A percentile compares a stretch with the other conserved stretches of the same genome.
Conservation (phyloP, 1,140 invertebrate genomes). For the Calephelis nemesis region DNA sequence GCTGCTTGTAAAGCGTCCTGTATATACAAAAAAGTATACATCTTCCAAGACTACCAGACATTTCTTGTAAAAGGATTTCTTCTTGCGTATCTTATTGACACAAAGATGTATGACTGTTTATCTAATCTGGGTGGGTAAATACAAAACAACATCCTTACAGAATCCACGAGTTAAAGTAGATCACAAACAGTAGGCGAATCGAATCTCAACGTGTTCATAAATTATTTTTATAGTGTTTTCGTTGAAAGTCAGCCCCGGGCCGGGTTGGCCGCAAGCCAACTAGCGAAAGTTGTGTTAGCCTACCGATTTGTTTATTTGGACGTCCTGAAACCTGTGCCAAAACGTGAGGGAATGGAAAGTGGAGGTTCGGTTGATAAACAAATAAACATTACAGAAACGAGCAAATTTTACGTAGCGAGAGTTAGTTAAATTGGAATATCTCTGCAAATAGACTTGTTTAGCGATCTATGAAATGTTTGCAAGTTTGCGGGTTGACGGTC, state of each 20-base stretch:
- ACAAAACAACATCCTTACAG: conserved; percentile 8
- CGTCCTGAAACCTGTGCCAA: conserved; percentile 42
- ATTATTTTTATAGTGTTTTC: conserved; percentile 57
- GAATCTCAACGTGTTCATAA: conserved; percentile 37
- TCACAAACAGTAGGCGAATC: conserved; percentile 1
- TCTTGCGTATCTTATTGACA: not conserved
- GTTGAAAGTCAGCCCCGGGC: conserved; percentile 46
- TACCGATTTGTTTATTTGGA: conserved; percentile 63
- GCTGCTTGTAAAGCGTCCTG: too few relatives aligned
- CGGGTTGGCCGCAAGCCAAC: conserved; percentile 59
- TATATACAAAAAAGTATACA: too few relatives aligned
- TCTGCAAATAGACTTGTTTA: conserved; percentile 44
- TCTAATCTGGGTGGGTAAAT: not conserved
- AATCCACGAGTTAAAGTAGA: conserved; percentile 10
- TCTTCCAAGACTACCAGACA: not conserved
- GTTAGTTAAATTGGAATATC: conserved; percentile 42
- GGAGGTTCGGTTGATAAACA: conserved; percentile 62
- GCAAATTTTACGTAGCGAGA: conserved; percentile 36
- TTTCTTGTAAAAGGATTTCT: not conserved
- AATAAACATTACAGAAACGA: conserved; percentile 39
- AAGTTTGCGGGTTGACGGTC: conserved; percentile 8
- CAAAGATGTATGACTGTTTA: not conserved
- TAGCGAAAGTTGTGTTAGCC: conserved; percentile 68
- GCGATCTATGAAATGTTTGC: conserved; percentile 37
- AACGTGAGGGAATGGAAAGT: conserved; percentile 54